Evolutionary conservation across 2,797 vertebrate genomes (phyloP).

Genomic region (Tokudaia tokunoshimensis): DNA sequence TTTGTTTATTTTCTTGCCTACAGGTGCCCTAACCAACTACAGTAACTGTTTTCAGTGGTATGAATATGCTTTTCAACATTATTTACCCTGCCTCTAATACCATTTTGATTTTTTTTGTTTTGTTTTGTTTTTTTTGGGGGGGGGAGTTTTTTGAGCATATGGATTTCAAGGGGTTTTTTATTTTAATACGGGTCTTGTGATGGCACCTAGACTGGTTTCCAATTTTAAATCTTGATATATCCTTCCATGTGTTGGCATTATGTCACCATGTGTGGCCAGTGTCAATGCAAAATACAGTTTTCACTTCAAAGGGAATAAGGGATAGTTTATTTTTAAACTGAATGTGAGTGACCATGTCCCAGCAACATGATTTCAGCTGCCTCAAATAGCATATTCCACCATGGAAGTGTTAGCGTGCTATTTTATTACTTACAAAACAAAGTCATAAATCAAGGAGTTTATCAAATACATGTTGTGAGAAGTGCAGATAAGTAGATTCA

Average conservation of each 20-base stretch:
- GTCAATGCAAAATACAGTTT: background rate
- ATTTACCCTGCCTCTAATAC: background rate
- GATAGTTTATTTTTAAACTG: background rate
- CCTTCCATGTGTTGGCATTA: background rate
- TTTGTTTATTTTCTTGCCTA: conserved; percentile 33
- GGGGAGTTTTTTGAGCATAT: background rate
- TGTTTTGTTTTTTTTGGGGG: too few relatives aligned
- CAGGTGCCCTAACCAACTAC: background rate
- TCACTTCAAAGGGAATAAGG: background rate
- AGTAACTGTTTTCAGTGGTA: conserved; percentile 33
- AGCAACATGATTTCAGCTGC: background rate
- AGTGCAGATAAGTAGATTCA: background rate
- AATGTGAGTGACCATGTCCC: background rate
- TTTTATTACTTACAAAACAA: background rate
- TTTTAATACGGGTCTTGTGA: background rate
- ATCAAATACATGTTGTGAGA: background rate
- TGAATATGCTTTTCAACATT: conserved; percentile 14
- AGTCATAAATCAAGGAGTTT: background rate
- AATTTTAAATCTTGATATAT: background rate
- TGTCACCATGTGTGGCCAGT: background rate
- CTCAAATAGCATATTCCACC: background rate
- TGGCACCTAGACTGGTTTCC: background rate
- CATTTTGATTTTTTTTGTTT: too few relatives aligned
- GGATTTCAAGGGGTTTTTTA: background rate
- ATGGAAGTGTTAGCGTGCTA: background rate